Conservation (phyloP, 1,140 invertebrate genomes). For the Drosophila seguyi region DNA sequence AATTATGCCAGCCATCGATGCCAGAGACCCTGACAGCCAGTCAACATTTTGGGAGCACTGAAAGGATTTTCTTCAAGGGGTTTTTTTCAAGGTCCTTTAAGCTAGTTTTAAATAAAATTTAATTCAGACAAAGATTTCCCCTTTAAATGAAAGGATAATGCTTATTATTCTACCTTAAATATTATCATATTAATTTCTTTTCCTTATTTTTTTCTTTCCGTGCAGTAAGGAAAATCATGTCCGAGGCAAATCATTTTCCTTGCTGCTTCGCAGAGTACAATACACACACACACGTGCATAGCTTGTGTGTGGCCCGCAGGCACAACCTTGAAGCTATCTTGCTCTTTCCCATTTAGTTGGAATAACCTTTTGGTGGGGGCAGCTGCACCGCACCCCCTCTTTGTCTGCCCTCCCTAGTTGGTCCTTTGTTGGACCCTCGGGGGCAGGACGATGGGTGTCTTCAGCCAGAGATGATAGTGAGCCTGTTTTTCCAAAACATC, state of each 20-base stretch:
- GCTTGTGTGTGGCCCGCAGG: slow-evolving; percentile 28
- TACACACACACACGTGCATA: slow-evolving; percentile 1
- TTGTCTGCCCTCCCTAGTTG: not conserved
- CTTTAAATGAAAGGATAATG: not conserved
- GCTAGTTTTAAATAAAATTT: not conserved
- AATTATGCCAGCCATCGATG: slow-evolving; percentile 40
- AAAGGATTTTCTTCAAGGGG: not conserved
- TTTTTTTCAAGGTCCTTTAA: no score
- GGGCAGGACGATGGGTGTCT: slow-evolving; percentile 18
- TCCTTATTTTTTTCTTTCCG: not conserved
- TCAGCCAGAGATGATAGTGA: slow-evolving; percentile 26
- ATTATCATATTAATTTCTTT: not conserved
- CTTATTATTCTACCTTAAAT: not conserved
- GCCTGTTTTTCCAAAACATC: slow-evolving; percentile 21
- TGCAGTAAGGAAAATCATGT: slow-evolving; percentile 19
- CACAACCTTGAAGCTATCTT: slow-evolving; percentile 32
- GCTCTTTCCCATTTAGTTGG: slow-evolving; percentile 23
- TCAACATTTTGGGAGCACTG: slow-evolving; percentile 1
- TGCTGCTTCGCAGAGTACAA: slow-evolving; percentile 5
- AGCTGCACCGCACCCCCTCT: not conserved
- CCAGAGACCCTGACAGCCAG: slow-evolving; percentile 6
- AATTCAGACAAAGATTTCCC: not conserved
- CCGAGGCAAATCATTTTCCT: slow-evolving; percentile 29
- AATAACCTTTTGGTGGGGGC: slow-evolving; percentile 28
- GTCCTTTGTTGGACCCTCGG: slow-evolving; percentile 16